phyloP scores from a whole-genome alignment of 2,113 vertebrate genomes.

The Eulacestoma nigropectus region DNA sequence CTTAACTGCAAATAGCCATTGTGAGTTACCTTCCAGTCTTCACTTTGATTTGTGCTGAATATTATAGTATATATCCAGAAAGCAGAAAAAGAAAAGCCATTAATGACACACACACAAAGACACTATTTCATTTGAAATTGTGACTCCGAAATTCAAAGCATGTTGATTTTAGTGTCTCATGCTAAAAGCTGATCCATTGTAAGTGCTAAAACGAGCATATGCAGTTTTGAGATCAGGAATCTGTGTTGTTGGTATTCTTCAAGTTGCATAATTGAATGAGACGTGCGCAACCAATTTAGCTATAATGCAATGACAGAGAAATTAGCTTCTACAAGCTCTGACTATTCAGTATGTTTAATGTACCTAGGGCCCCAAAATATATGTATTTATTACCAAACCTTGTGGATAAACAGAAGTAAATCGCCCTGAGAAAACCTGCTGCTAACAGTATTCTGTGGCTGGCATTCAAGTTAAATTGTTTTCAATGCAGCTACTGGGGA shows the following conservation, averaged over 20 bases:
- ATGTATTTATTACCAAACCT: conserved; percentile 35
- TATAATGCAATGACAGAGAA: conserved; percentile 44
- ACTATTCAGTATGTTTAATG: conserved; percentile 55
- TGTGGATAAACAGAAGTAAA: conserved; percentile 32
- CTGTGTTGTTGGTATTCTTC: conserved; percentile 26
- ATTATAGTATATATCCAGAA: background rate
- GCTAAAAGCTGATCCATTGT: conserved; percentile 23
- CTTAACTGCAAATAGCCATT: background rate
- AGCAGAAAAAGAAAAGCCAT: background rate
- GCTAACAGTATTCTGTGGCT: background rate
- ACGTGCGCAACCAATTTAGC: background rate
- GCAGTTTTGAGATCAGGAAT: background rate
- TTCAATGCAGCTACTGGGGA: background rate
- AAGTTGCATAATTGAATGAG: conserved; percentile 42
- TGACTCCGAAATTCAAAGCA: background rate
- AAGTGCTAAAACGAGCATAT: background rate
- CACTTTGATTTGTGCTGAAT: background rate
- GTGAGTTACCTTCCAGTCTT: background rate
- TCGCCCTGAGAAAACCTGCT: background rate
- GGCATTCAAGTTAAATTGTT: background rate
- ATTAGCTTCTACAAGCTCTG: conserved; percentile 33
- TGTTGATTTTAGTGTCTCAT: background rate
- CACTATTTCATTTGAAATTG: background rate
- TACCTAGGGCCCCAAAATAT: conserved; percentile 21
- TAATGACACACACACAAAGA: background rate